Base-by-base conservation (phyloP, 2,113 vertebrate species). In the Erythrocercus mccallii region DNA sequence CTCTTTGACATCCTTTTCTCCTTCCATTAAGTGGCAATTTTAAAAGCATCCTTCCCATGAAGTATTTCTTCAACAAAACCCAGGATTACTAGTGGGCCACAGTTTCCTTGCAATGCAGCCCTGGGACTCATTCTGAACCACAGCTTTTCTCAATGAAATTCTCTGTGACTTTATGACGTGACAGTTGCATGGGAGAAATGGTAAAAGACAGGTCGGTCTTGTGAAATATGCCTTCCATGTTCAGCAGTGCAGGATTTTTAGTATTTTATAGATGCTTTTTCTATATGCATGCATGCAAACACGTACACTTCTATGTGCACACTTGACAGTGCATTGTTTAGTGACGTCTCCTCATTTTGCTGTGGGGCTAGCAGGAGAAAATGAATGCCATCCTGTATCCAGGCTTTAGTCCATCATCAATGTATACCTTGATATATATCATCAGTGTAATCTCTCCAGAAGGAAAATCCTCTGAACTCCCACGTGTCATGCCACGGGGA, bases 401-500 rank as follows among this genome's bases (percentile, higher is more conserved):
- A 69, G 62, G 85, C 45, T 84, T 87, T 71, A 79, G 51, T 72
- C 70, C 40, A 69, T 37, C 53, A 42, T 72, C 58, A 80, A 15
- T 37, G 31, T 45, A 60, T 21, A 69, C 50, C 22, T 12, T 77
- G 72, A 88, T 61, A 40, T 11, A 25, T 19, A 86, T 53, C 22
- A 91, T 11, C 10, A 76, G 1, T n/a, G 66, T 35, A 76, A 72
- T 54, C 48, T 53, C n/a, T 80, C 48, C 0, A 0, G 74, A 90
- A 76, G 61, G n/a, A 45, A 93, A 92, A 92, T 44, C 53, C 31
- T 95, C 90, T 94, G 77, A 91, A 92, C 87, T 89, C 87, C 73
- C 61, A 87, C 35, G 1, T 58, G 9, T 51, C n/a, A 35, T 58
- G 77, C 77, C 61, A 65, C 0, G 0, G 42, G 50, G 47, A 86